Evolutionary conservation across 2,797 vertebrate species (phyloP), one percentile per base, ranked within the genome.

Genomic region (Chiloscyllium punctatum): DNA sequence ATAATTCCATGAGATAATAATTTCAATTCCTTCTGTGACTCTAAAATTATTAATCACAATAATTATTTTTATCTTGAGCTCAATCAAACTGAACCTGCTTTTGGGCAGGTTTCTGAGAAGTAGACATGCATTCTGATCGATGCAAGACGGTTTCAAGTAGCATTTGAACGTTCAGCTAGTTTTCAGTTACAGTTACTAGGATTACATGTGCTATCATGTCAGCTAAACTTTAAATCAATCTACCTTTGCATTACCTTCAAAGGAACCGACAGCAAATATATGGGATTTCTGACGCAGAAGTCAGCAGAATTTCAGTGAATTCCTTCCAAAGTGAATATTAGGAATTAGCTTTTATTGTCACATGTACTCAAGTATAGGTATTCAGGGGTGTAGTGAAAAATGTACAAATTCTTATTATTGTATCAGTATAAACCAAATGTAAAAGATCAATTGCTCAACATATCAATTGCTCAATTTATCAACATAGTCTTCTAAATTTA

Each of bases 131-230:
- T 33, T 66, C 66, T 37, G 66, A 69, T 42, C 62, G 37, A 69
- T 53, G 94, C 71, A 30, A 15, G 5, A 57, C 33, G 94, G 71
- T 95, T 95, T 95, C 71, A 53, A 74, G 27, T 77, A 77, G 71
- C 94, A 95, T 77, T 77, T 77, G 71, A 95, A 53, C 9, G 71
- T 95, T 77, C 69, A 95, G 94, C 71, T 33, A 95, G 71, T 74
- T 95, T 95, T 95, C 37, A 72, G 71, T 95, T 74, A 95, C 94
- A 95, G 94, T 95, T 95, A 74, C 94, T 95, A 77, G 71, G 71
- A 95, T 95, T 95, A 95, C 94, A 95, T 95, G 94, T 48, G 30
- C 94, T 95, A 53, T 95, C 71, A 30, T 95, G 94, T 77, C 27
- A 48, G 48, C 94, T 95, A 95, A 74, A 95, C 48, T 95, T 95